Evolutionary conservation across 2,888 invertebrate species (phyloP), one percentile per base, ranked within the genome.

Genomic region (Calliopum simillimum): DNA sequence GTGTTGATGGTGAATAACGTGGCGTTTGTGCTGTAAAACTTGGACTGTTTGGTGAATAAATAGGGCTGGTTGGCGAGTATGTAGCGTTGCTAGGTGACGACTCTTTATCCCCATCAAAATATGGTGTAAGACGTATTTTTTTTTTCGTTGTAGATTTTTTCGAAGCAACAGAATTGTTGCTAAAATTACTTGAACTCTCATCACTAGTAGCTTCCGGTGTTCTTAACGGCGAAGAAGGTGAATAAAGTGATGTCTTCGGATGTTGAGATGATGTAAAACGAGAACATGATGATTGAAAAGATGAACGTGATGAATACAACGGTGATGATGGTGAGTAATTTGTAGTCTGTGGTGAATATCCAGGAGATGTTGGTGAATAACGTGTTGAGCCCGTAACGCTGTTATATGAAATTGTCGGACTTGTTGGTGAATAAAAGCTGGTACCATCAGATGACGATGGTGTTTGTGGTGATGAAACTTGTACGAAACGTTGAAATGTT

Each of bases 1-100:
- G 0, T 94, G 94, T 81, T 92, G 0, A 92, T 1, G 94, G 94
- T 1, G 92, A 91, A 79, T 93, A 93, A 90, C 51, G 90, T 1
- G 93, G 93, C 4, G 91, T 92, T 0, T 91, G 90, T 3, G 71
- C 74, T 12, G 76, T 69, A 85, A 74, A 88, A 84, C 90, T 90
- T 8, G 88, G 88, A 77, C 87, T 88, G 0, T 92, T 89, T 0
- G 91, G 90, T 11, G 90, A 74, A 84, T 94, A 95, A n/a, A 88
- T 88, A 3, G 88, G 87, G 66, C 82, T 79, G 55, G 83, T 90
- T 1, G 90, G 91, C 0, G 90, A 89, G 80, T 92, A 93, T 3
- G 89, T 89, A 0, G 92, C 94, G 41, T 58, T 70, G 41, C 68
- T 67, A 78, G 91, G 91, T 1, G 92, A 91, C 91, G 88, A 73